Conservation (phyloP, 1,140 invertebrate species). For the Zaprionus taronus region DNA sequence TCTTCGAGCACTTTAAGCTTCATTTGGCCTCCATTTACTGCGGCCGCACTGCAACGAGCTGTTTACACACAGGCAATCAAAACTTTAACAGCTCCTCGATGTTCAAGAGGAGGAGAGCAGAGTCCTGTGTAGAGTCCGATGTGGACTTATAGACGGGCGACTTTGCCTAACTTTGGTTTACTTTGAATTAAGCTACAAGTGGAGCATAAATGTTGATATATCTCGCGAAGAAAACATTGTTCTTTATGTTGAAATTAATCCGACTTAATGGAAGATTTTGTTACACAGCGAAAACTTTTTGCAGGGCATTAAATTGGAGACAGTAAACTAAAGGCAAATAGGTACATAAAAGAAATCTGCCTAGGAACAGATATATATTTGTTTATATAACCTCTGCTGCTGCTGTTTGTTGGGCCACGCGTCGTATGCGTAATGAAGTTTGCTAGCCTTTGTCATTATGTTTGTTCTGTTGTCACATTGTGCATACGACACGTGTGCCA, state of each 20-base stretch:
- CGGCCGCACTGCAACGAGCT: slow-evolving; percentile 67
- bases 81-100: slow-evolving; percentile 62
- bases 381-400: not conserved
- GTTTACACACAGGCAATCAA: slow-evolving; percentile 74
- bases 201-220: slow-evolving; percentile 1
- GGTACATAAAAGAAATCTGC: not conserved
- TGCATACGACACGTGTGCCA: slow-evolving; percentile 61
- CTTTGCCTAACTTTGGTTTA: not conserved
- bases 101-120: not conserved
- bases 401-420: slow-evolving; percentile 26
- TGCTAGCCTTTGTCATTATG: slow-evolving; percentile 41
- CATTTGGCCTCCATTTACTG: slow-evolving; percentile 62
- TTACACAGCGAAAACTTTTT: not conserved
- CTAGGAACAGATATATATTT: not conserved
- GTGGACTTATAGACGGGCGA: not conserved
- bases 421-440: slow-evolving; percentile 62
- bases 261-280: not conserved
- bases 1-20: slow-evolving; percentile 54
- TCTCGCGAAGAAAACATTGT: not conserved
- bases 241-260: not conserved
- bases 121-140: too few relatives aligned
- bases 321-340: not conserved
- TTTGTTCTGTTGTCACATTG: slow-evolving; percentile 41
- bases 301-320: not conserved
- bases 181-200: slow-evolving; percentile 2